Base-by-base conservation (phyloP, 2,888 invertebrate species). In the Acheta domesticus region DNA sequence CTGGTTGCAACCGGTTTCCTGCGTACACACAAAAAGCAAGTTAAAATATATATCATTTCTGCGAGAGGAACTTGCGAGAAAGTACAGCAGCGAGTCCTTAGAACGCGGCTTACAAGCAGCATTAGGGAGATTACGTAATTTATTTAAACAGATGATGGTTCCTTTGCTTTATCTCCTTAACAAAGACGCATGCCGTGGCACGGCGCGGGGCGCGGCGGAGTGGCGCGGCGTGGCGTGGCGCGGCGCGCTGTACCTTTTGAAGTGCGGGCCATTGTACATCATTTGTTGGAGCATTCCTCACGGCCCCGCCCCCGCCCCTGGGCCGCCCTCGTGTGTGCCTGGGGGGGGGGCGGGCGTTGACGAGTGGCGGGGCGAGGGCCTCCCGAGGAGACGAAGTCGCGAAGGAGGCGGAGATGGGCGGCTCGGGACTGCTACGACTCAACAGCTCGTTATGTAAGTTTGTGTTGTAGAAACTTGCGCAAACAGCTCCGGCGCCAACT, bases 401-500 rank as follows among this genome's bases (percentile, higher is more conserved):
- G 5, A 36, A 36, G 36, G 36, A 36, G 36, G 36, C 36, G 36
- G 36, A 36, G 36, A 36, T 36, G 36, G 36, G 62, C 62, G 62
- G 62, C 62, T 5, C n/a, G 62, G n/a, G 62, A 14, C 5, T 11
- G n/a, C 62, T 62, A 62, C 62, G 62, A 62, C 62, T 62, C 62
- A 62, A 62, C 62, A 62, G 62, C 62, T 62, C 62, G 62, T 62
- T 62, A 62, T 62, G 62, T 62, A 62, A 62, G 62, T 62, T 62
- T 62, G 62, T 62, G 62, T 62, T 62, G 62, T 62, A 62, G 62
- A 62, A 62, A 62, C 62, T 62, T 62, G 62, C 16, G 62, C 62
- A 62, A 62, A 62, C 62, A 62, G 62, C 62, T 19, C 62, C n/a
- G n/a, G 16, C 62, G n/a, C 14, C 62, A 62, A 62, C 62, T 62